These are phyloP conservation scores for Eubasilissa splendida DNA, from an alignment of 2,888 invertebrate species.

Conservation along the genomic window DNA sequence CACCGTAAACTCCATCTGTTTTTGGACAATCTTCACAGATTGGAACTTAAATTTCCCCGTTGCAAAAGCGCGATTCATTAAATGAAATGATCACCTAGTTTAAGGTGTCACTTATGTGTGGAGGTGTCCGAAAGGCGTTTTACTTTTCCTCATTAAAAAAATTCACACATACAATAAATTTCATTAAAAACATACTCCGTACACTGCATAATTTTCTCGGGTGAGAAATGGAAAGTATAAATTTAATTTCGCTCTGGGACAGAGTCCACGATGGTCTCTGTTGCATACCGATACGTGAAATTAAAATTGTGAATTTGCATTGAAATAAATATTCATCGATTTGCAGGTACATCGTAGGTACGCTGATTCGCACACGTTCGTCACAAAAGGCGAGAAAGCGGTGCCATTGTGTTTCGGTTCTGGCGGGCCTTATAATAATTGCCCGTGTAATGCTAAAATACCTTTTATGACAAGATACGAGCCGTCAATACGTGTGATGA, in stretches of 20 bases:
- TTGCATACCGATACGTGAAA: background rate
- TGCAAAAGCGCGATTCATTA: too few relatives aligned
- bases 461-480: slow-evolving; percentile 11
- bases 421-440: background rate
- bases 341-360: background rate
- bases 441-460: slow-evolving; percentile 5
- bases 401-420: slow-evolving; percentile 13
- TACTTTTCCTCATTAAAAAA: slow-evolving; percentile 34
- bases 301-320: slow-evolving; percentile 20
- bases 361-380: background rate
- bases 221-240: slow-evolving; percentile 29
- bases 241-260: slow-evolving; percentile 18
- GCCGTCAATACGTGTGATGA: slow-evolving; percentile 25
- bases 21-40: too few relatives aligned
- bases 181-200: background rate
- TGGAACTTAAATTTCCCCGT: too few relatives aligned
- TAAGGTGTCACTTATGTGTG: too few relatives aligned
- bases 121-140: background rate
- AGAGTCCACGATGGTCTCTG: background rate
- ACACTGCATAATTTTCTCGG: slow-evolving; percentile 9
- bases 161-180: slow-evolving; percentile 12
- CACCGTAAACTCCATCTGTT: too few relatives aligned
- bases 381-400: slow-evolving; percentile 34
- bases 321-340: slow-evolving; percentile 15
- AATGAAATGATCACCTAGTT: too few relatives aligned